Base-by-base conservation (phyloP, 2,113 vertebrate genomes). In the Callospermophilus lateralis region DNA sequence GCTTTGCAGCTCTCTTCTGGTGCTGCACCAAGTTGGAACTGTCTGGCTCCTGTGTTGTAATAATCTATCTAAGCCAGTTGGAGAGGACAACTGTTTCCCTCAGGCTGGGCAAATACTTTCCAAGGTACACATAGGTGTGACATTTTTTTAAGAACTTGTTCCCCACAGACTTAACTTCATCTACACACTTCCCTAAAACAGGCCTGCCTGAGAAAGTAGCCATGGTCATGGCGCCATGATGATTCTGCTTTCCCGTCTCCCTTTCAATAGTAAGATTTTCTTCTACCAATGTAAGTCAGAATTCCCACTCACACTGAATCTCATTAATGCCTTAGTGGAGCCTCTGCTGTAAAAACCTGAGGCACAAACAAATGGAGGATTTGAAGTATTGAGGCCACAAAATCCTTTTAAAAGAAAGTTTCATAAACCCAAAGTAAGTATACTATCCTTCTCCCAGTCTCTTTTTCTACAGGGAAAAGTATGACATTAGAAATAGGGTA, bases 151-250 rank as follows among this genome's bases (percentile, higher is more conserved):
- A 26, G 8, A 37, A 78, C 20, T 77, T 53, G 9, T 24, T 63
- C 45, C n/a, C 24, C 26, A 42, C 30, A 77, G 72, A 34, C 48
- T 68, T 96, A 51, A 34, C 34, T 73, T 37, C 4, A 28, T 20
- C 39, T 24, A 1, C 15, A 51, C 16, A 2, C 32, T 53, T 61
- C 55, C 34, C 48, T 79, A 63, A 32, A 68, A 88, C 2, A 6
- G 28, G 30, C 13, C 13, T 58, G 15, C 48, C 67, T 45, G 26
- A 37, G 45, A 81, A 39, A 12, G 15, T 5, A 17, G 19, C 39
- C 0, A 0, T 11, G 24, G 6, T 24, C n/a, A n/a, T 4, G 3
- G 2, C 8, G 17, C 6, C 70, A 2, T 3, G 7, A 28, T 45
- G 15, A 68, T 22, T 34, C 19, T 63, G 24, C 34, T 48, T 24